Base-by-base conservation (phyloP, 2,888 invertebrate genomes). In the Torymus tubicola region DNA sequence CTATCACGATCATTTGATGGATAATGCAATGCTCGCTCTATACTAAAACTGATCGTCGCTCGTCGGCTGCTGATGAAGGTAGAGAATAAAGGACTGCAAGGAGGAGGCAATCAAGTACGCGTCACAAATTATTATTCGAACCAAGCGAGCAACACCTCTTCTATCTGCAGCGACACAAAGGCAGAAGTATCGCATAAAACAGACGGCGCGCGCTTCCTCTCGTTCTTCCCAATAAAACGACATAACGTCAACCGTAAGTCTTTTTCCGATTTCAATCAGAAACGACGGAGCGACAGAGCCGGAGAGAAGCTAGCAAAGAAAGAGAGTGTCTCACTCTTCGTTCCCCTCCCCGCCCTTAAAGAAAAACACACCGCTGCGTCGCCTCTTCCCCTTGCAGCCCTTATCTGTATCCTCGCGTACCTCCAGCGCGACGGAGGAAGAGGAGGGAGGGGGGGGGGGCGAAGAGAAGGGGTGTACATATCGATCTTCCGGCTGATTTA, bases 401-500 rank as follows among this genome's bases (percentile, higher is more conserved):
- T 5, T 53, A 14, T 64, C 3, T 64, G 55, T 64, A 64, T 18
- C 55, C 16, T 42, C 58, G 18, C 52, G 21, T 10, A 74, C n/a
- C 31, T 31, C 31, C 31, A 31, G 31, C 5, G 31, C 1, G 31
- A 31, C 3, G 4, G 31, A 31, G 31, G 4, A 0, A 31, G 31
- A 67, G 8, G 14, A 14, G 11, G 14, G 18, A 14, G 24, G 13
- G 13, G 57, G 31, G 58, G 18, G 10, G 12, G 18, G 13, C 57
- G 13, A n/a, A 16, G 31, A n/a, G 8, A 64, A 21, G 58, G 58
- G 14, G n/a, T 65, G 72, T 72, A 72, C 31, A 31, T 78, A 82
- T 80, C 80, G 82, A 82, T 77, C 80, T 78, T 67, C 78, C 74
- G 74, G 74, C 67, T 80, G 82, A 82, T 82, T 82, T 80, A 82